Evolutionary conservation across 2,113 vertebrate genomes (phyloP), one percentile per base, ranked within the genome.

Genomic region (Typhlomys cinereus): DNA sequence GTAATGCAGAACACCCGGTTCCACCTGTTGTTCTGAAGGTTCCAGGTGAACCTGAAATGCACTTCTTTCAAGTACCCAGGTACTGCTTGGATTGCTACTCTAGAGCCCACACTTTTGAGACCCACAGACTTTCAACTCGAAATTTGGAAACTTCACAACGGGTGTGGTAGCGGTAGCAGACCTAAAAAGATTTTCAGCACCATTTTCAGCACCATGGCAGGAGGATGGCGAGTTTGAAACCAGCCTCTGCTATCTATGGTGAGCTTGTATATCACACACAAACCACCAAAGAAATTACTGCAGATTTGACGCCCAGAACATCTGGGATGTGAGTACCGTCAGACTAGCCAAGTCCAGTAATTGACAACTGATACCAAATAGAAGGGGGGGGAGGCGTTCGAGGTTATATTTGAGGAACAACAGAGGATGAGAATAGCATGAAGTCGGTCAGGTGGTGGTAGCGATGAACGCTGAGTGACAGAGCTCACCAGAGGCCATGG

Each of bases 331-430:
- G n/a, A n/a, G n/a, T n/a, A 85, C 29, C 62, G 39, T 34, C 34
- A 11, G 25, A 12, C 14, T 39, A 39, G 62, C 4, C 61, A 57
- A 78, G 8, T 27, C 41, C 21, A 61, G 44, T 34, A 76, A 82
- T 73, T 73, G 89, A 88, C 57, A 87, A 83, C n/a, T 27, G 20
- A 64, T 83, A 66, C 64, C 46, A 62, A 71, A 82, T n/a, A n/a
- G n/a, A n/a, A n/a, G n/a, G n/a, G n/a, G n/a, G n/a, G n/a, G n/a
- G n/a, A n/a, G n/a, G n/a, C n/a, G n/a, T n/a, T n/a, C n/a, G n/a
- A n/a, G n/a, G n/a, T n/a, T 78, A 44, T 36, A 25, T 17, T 59
- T 79, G 59, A 74, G 64, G 31, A 89, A 25, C 48, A 79, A 85
- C 88, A 21, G 12, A n/a, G 62, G 18, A 70, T 39, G 54, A 81